Evolutionary conservation across 2,888 invertebrate species (phyloP).

Genomic region (Taphrorychus bicolor): DNA sequence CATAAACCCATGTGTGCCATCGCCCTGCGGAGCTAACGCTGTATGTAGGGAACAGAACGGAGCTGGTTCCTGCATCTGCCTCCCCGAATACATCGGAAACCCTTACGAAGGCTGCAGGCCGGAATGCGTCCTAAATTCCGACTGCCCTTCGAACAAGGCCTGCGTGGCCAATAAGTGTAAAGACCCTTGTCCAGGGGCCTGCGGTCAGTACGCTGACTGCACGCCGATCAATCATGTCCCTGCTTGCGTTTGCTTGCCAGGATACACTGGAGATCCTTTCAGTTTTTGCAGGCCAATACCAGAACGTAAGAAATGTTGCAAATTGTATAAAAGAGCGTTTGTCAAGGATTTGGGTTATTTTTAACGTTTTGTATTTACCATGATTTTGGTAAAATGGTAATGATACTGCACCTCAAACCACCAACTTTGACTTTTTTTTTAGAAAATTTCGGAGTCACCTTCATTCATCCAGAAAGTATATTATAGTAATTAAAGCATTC

Average conservation of each 20-base stretch:
- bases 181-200: slow-evolving; percentile 82
- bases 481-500: too few relatives aligned
- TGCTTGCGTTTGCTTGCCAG: slow-evolving; percentile 69
- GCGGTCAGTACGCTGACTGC: slow-evolving; percentile 78
- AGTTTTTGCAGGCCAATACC: slow-evolving; percentile 52
- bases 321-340: too few relatives aligned
- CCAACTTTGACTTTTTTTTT: too few relatives aligned
- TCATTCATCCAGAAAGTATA: too few relatives aligned
- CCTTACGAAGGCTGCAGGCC: slow-evolving; percentile 81
- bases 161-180: slow-evolving; percentile 78
- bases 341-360: too few relatives aligned
- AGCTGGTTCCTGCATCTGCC: slow-evolving; percentile 73
- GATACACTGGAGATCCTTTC: slow-evolving; percentile 70
- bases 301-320: slow-evolving; percentile 55
- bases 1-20: slow-evolving; percentile 67
- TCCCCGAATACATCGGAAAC: slow-evolving; percentile 76
- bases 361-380: too few relatives aligned
- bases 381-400: too few relatives aligned
- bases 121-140: slow-evolving; percentile 75
- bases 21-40: slow-evolving; percentile 76
- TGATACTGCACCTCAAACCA: too few relatives aligned
- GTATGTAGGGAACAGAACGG: slow-evolving; percentile 68
- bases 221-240: slow-evolving; percentile 77
- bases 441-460: too few relatives aligned
- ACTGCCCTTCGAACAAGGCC: slow-evolving; percentile 74